A percentile compares a stretch with the other conserved stretches of the same genome.
These are phyloP conservation scores for Pachypsylla venusta DNA, from an alignment of 1,140 invertebrate species.

Conservation along the genomic window DNA sequence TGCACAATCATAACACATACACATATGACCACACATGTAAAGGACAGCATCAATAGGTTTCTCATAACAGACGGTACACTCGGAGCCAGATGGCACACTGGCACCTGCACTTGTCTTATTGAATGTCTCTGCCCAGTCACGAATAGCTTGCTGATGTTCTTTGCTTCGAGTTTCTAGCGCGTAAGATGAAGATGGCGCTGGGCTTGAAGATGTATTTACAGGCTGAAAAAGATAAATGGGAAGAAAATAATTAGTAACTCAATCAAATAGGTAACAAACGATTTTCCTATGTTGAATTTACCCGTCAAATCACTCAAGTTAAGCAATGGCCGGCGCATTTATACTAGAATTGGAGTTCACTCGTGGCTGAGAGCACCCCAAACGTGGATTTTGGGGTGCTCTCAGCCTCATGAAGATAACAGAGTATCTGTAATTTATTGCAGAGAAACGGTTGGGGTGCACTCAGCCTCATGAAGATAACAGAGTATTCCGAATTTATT, in stretches of 20 bases:
- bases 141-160: conserved; percentile 24
- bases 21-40: conserved; percentile 97
- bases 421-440: too few species aligned
- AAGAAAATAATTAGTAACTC: conserved; percentile 16
- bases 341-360: too few species aligned
- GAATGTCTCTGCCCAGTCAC: conserved; percentile 31
- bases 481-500: too few species aligned
- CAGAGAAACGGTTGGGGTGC: too few species aligned
- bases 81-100: conserved; percentile 31
- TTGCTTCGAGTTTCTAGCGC: conserved; percentile 26
- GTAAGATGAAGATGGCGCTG: conserved; percentile 22
- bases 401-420: too few species aligned
- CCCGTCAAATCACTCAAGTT: too few species aligned
- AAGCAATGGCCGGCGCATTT: too few species aligned
- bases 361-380: too few species aligned
- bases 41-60: conserved; percentile 80
- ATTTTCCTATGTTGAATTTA: too few species aligned
- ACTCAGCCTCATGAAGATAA: too few species aligned
- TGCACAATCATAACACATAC: conserved; percentile 95
- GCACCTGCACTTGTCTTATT: not conserved
- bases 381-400: too few species aligned
- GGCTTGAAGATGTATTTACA: conserved; percentile 29
- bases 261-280: too few species aligned
- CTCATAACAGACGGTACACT: conserved; percentile 92
- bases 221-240: conserved; percentile 31